Evolutionary conservation across 2,888 invertebrate species (phyloP).

Genomic region (Athalia cordata): DNA sequence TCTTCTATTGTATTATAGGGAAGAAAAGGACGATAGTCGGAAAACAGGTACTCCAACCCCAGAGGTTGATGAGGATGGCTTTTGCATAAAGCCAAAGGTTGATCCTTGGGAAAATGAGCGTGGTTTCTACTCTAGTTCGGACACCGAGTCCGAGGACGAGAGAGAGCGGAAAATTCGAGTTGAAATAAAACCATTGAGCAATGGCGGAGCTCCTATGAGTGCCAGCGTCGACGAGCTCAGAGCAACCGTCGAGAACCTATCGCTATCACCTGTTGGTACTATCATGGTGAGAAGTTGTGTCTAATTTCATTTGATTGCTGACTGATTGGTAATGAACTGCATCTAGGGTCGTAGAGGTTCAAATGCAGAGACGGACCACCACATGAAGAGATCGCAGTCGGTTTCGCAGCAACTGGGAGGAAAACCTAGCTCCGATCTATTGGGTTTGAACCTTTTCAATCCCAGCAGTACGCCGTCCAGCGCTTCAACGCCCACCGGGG

Average conservation of each 20-base stretch:
- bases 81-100: conserved; percentile 89
- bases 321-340: background rate
- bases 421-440: conserved; percentile 86
- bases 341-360: conserved; percentile 80
- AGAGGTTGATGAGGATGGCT: conserved; percentile 96
- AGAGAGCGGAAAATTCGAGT: conserved; percentile 93
- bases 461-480: conserved; percentile 88
- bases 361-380: conserved; percentile 80
- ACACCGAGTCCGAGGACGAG: conserved; percentile 91
- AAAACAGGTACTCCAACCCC: conserved; percentile 78
- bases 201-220: conserved; percentile 91
- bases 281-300: conserved; percentile 73
- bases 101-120: conserved; percentile 85
- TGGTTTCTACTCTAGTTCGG: conserved; percentile 93
- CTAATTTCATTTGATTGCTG: background rate
- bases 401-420: conserved; percentile 85
- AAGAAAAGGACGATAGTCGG: conserved; percentile 81
- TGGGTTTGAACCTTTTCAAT: conserved; percentile 84
- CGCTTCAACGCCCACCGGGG: conserved; percentile 84
- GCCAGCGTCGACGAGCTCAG: conserved; percentile 96
- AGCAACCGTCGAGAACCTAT: conserved; percentile 93
- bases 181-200: conserved; percentile 95
- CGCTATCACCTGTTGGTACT: conserved; percentile 85
- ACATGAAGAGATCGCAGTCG: conserved; percentile 83
- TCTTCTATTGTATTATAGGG: conserved; percentile 72